A percentile compares a stretch with the other conserved stretches of the same genome.
Evolutionary conservation across 1,140 invertebrate species (phyloP).

Genomic region (Danaus melanippus): DNA sequence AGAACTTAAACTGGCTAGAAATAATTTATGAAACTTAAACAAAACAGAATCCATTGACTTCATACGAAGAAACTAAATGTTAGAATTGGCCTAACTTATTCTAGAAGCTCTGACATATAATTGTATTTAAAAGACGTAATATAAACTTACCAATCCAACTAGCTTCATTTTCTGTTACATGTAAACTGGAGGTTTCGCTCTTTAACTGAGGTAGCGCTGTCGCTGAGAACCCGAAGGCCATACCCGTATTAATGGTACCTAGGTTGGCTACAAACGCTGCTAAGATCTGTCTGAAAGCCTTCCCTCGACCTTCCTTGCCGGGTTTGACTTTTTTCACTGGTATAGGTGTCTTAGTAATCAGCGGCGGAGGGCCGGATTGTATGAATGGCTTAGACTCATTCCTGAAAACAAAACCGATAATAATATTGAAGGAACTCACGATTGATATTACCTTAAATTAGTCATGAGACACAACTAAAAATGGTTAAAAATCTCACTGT

Average conservation of each 20-base stretch:
- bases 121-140: no score
- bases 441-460: no score
- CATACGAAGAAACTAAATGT: no score
- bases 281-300: slow-evolving; percentile 73
- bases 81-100: no score
- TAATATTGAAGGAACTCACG: no score
- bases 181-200: slow-evolving; percentile 70
- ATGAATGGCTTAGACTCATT: slow-evolving; percentile 54
- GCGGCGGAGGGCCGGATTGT: slow-evolving; percentile 41
- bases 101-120: no score
- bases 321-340: slow-evolving; percentile 31
- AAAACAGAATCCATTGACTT: no score
- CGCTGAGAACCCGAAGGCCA: slow-evolving; percentile 82
- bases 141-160: slow-evolving; percentile 80
- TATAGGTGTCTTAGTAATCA: slow-evolving; percentile 33
- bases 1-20: slow-evolving; percentile 80
- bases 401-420: slow-evolving; percentile 30
- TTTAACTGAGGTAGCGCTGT: slow-evolving; percentile 79
- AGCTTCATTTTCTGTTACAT: slow-evolving; percentile 74
- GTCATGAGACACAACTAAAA: no score
- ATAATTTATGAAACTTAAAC: not conserved
- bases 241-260: slow-evolving; percentile 80
- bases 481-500: no score
- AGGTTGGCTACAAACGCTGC: slow-evolving; percentile 77
- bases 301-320: slow-evolving; percentile 64